phyloP scores from a whole-genome alignment of 30 jellyfish, hydroid and myxozoan species.

The Nemopilema nomurai region DNA sequence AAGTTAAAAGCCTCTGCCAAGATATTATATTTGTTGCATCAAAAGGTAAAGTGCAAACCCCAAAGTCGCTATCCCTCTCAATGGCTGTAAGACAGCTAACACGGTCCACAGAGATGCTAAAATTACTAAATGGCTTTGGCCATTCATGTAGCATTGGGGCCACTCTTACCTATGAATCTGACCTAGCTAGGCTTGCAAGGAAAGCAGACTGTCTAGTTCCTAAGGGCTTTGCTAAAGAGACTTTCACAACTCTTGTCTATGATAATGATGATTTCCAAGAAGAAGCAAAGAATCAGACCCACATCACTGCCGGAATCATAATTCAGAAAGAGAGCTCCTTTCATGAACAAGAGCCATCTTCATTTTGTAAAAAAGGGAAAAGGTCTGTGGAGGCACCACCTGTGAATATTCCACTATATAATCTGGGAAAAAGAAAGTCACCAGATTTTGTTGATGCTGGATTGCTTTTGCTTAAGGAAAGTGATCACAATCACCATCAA shows the following conservation, averaged over 20 bases:
- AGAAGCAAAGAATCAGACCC: conserved; percentile 54
- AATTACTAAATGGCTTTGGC: conserved; percentile 37
- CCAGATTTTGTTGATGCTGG: neutral
- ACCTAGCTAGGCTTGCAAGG: conserved; percentile 2
- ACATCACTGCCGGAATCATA: conserved; percentile 49
- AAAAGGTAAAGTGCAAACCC: conserved; percentile 45
- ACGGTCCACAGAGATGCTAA: conserved; percentile 14
- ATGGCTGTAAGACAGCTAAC: conserved; percentile 58
- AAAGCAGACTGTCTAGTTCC: neutral
- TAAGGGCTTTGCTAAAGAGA: neutral
- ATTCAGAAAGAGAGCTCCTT: neutral
- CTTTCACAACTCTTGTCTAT: conserved; percentile 35
- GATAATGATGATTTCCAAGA: conserved; percentile 58
- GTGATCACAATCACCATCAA: neutral
- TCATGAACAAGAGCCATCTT: conserved; percentile 8
- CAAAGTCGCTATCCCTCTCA: conserved; percentile 37
- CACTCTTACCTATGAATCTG: conserved; percentile 30
- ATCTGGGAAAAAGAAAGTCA: conserved; percentile 2
- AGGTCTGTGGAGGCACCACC: neutral
- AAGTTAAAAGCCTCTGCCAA: conserved; percentile 27
- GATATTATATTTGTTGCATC: conserved; percentile 54
- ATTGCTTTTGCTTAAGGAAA: neutral
- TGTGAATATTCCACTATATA: conserved; percentile 1
- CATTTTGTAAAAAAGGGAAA: neutral
- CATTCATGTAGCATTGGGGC: conserved; percentile 27